Evolutionary conservation across 2,113 vertebrate species (phyloP), one percentile per base, ranked within the genome.

Genomic region (Sardina pilchardus): DNA sequence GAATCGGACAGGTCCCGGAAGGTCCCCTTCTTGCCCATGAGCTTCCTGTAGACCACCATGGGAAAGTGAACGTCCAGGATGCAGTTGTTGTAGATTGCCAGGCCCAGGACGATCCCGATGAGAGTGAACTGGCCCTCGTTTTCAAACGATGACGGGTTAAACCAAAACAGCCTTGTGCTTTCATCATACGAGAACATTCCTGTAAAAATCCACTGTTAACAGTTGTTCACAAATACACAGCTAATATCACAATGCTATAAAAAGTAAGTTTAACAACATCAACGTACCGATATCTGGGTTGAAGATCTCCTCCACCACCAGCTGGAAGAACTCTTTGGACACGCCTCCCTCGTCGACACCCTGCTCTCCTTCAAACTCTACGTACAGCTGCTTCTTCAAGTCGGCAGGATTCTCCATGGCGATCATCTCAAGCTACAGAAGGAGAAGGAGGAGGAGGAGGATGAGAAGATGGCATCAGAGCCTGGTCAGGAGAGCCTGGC

Each of bases 11-110:
- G 95, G 92, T 99, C 98, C 88, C 95, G 91, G 90, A 96, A 97
- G 85, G 97, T 98, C 91, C 98, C 98, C 94, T 97, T 99, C 94
- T 99, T 99, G 88, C 98, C 98, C 98, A 99, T 96, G 36, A 99
- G 95, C 86, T 99, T 99, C 92, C 97, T 95, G 95, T 99, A 99
- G 90, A 99, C 97, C 67, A 99, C 97, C 98, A 99, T 99, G 82
- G 98, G 98, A 91, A 99, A 99, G 90, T 99, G 98, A 2, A 99
- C 97, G 43, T 99, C 98, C 94, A 99, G 95, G 90, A 99, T 99
- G 91, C 98, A 99, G 93, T 99, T 99, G 93, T 99, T 99, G 95
- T 99, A 99, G 94, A 99, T 99, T 78, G 98, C 98, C 45, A 99
- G 95, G 1, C 98, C 98, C 91, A 99, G 93, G 4, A 99, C 97